Conservation (phyloP, 2,113 vertebrate genomes). For the Pipra filicauda region DNA sequence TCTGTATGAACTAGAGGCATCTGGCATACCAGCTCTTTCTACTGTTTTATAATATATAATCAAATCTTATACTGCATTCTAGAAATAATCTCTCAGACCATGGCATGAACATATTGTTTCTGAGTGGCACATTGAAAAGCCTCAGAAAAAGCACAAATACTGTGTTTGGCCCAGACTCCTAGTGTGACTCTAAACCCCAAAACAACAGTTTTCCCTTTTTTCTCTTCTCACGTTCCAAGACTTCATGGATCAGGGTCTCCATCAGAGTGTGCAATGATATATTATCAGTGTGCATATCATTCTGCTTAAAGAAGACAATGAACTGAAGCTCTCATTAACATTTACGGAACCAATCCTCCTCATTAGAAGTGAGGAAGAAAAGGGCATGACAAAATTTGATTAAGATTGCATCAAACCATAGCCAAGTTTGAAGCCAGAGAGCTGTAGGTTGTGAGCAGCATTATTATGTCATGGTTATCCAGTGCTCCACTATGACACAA, state of each 20-base stretch:
- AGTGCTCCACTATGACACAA: neutral
- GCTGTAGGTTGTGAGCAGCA: neutral
- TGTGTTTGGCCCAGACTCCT: neutral
- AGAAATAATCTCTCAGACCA: neutral
- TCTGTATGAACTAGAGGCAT: accelerated
- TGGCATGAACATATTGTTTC: neutral
- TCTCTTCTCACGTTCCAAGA: slow-evolving; percentile 13
- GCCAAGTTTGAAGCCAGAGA: slow-evolving; percentile 27
- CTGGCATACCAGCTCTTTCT: neutral
- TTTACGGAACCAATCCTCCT: slow-evolving; percentile 63
- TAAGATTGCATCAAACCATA: slow-evolving; percentile 63
- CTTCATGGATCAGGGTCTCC: slow-evolving; percentile 33
- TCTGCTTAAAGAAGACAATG: slow-evolving; percentile 61
- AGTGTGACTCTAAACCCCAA: neutral
- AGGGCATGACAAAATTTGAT: slow-evolving; percentile 63
- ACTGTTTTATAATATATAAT: neutral
- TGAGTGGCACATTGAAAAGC: neutral
- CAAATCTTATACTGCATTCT: neutral
- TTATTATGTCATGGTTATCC: slow-evolving; percentile 28
- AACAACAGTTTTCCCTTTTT: neutral
- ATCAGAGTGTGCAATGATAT: neutral
- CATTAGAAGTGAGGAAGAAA: slow-evolving; percentile 67
- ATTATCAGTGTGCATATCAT: slow-evolving; percentile 47
- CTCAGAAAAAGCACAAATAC: neutral
- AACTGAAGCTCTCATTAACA: slow-evolving; percentile 68